Evolutionary conservation across 37 sponge, comb jelly and placozoan genomes (phyloP).

Genomic region (Ephydatia muelleri): DNA sequence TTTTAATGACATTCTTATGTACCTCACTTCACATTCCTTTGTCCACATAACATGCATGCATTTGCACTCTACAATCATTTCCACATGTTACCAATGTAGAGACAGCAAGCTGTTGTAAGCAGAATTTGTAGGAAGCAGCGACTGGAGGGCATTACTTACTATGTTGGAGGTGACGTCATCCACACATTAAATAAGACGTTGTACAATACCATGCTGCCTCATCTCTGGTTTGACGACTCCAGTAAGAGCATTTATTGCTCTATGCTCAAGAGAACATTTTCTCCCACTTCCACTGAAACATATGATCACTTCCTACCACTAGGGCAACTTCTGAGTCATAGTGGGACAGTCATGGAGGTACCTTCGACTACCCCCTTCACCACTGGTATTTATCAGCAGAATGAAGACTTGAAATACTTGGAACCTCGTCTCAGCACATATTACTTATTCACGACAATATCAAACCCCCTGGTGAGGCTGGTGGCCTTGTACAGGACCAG

Average conservation of each 20-base stretch:
- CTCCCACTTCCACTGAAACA: background rate
- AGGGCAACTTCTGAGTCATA: background rate
- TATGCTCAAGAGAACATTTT: background rate
- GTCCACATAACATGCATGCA: background rate
- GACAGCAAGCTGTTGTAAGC: background rate
- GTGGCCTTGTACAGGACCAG: background rate
- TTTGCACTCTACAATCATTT: background rate
- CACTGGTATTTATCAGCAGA: background rate
- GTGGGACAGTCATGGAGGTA: background rate
- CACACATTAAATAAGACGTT: background rate
- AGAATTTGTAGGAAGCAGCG: background rate
- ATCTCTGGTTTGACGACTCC: background rate
- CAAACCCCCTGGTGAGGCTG: background rate
- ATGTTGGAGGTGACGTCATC: background rate
- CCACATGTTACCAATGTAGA: background rate
- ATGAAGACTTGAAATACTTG: background rate
- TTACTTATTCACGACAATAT: background rate
- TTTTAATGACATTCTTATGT: no score
- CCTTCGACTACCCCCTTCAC: background rate
- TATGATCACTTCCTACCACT: background rate
- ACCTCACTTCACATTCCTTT: no score
- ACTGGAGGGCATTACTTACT: background rate
- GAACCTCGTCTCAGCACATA: background rate
- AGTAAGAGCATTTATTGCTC: background rate
- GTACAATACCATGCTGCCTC: background rate